Evolutionary conservation across 2,888 invertebrate species (phyloP).

Genomic region (Lepidochitona cinerea): DNA sequence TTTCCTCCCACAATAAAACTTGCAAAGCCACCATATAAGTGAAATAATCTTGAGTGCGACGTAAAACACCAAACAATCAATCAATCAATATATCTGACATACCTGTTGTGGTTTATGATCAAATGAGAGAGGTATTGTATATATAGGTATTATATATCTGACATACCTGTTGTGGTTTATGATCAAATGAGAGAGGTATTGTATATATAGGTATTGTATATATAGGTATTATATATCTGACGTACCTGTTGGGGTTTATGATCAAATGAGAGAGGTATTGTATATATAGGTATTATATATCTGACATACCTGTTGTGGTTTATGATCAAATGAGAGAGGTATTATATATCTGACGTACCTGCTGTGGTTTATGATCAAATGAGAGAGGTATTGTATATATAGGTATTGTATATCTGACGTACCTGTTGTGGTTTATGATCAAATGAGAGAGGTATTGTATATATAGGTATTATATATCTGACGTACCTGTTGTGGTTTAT

Average conservation of each 20-base stretch:
- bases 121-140: slow-evolving; percentile 91
- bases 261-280: slow-evolving; percentile 93
- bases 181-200: slow-evolving; percentile 94
- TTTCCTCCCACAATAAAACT: too few species aligned
- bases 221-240: too few species aligned
- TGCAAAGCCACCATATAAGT: neutral
- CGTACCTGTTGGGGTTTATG: slow-evolving; percentile 97
- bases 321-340: slow-evolving; percentile 95
- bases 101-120: slow-evolving; percentile 98
- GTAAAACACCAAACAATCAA: neutral
- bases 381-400: slow-evolving; percentile 92
- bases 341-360: slow-evolving; percentile 93
- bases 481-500: slow-evolving; percentile 96
- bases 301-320: slow-evolving; percentile 96
- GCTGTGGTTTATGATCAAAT: slow-evolving; percentile 97
- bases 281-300: too few species aligned
- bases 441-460: slow-evolving; percentile 91
- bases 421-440: slow-evolving; percentile 98
- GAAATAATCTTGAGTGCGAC: neutral
- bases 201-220: slow-evolving; percentile 91
- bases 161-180: slow-evolving; percentile 96
- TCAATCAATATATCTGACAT: slow-evolving; percentile 12
- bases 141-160: too few species aligned
- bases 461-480: too few species aligned
- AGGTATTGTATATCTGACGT: too few species aligned